Evolutionary conservation across 2,888 invertebrate species (phyloP).

Genomic region (Drosophila cracens): DNA sequence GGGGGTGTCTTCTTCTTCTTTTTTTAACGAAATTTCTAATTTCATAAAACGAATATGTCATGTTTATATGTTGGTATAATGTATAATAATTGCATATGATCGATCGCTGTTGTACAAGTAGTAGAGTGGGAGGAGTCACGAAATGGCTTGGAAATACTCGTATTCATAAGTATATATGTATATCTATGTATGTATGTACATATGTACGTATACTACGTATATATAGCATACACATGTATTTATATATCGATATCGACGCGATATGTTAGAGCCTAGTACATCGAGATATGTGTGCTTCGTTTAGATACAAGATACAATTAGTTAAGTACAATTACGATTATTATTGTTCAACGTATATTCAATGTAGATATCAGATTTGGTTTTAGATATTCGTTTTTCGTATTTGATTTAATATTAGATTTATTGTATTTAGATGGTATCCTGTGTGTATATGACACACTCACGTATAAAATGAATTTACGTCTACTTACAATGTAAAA

Average conservation of each 20-base stretch:
- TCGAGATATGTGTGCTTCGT: slow-evolving; percentile 78
- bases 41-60: slow-evolving; percentile 68
- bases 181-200: slow-evolving; percentile 7
- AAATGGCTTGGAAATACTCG: slow-evolving; percentile 51
- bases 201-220: slow-evolving; percentile 23
- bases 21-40: slow-evolving; percentile 68
- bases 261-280: slow-evolving; percentile 56
- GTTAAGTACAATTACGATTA: slow-evolving; percentile 77
- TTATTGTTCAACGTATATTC: slow-evolving; percentile 78
- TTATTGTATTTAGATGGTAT: slow-evolving; percentile 54
- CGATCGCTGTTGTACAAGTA: slow-evolving; percentile 69
- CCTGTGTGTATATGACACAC: slow-evolving; percentile 40
- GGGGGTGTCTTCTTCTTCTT: slow-evolving; percentile 1
- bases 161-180: slow-evolving; percentile 11
- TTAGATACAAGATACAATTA: slow-evolving; percentile 76
- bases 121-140: slow-evolving; percentile 57
- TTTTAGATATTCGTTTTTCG: slow-evolving; percentile 40
- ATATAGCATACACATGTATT: slow-evolving; percentile 23
- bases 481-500: slow-evolving; percentile 75
- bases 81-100: slow-evolving; percentile 75
- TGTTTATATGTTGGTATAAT: slow-evolving; percentile 48
- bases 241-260: slow-evolving; percentile 38
- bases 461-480: slow-evolving; percentile 75
- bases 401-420: slow-evolving; percentile 35
- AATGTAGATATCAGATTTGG: slow-evolving; percentile 60